A percentile compares a stretch with the other conserved stretches of the same genome.
Conservation (phyloP, 2,113 vertebrate species). For the Nothocercus julius region DNA sequence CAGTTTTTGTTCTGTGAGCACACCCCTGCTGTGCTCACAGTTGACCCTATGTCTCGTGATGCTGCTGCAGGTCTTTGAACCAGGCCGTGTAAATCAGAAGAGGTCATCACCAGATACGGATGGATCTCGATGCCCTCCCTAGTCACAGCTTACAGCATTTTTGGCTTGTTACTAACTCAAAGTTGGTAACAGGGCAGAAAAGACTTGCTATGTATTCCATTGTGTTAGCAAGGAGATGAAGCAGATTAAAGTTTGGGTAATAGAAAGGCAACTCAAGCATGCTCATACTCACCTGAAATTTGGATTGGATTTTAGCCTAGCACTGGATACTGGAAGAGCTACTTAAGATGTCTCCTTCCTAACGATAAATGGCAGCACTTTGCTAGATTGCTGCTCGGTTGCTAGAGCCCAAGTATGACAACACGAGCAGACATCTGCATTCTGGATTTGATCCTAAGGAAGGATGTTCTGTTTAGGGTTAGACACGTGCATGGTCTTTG, state of each 20-base stretch:
- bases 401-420: not conserved
- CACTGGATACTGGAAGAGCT: rapidly evolving
- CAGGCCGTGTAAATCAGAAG: not conserved
- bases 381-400: not conserved
- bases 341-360: rapidly evolving
- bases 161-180: not conserved
- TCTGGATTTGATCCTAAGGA: not conserved
- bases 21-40: no score
- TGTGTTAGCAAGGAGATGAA: not conserved
- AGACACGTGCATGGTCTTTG: no score
- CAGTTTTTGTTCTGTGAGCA: rapidly evolving
- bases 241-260: not conserved
- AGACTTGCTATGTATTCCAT: rapidly evolving
- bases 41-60: rapidly evolving
- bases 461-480: not conserved
- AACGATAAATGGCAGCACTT: rapidly evolving
- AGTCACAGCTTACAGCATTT: rapidly evolving
- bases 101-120: not conserved
- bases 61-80: not conserved
- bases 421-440: not conserved
- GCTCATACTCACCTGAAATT: not conserved
- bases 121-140: rapidly evolving
- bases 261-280: not conserved
- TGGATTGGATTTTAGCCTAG: not conserved
- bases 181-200: not conserved